phyloP scores from a whole-genome alignment of 92 coral and sea anemone species.

The Parazoanthus swiftii region DNA sequence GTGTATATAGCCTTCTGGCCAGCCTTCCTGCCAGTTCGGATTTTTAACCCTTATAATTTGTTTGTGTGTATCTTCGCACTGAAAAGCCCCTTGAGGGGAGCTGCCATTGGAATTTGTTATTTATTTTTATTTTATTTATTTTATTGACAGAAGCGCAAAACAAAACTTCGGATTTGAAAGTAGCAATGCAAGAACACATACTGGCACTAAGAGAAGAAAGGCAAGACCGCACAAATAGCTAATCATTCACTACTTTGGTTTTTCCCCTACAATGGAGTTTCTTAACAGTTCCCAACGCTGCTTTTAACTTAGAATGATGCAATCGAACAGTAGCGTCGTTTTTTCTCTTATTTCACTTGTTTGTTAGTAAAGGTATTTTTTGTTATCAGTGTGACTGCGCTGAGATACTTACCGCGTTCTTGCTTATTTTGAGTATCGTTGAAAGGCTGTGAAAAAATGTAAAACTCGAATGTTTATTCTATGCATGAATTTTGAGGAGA shows the following conservation, averaged over 20 bases:
- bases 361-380: background rate
- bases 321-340: background rate
- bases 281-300: no score
- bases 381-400: no score
- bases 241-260: background rate
- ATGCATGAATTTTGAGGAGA: background rate
- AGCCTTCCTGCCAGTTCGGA: no score
- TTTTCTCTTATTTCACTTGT: background rate
- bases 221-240: background rate
- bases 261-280: no score
- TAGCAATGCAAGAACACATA: background rate
- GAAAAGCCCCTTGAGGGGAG: no score
- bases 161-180: background rate
- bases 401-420: slow-evolving; percentile 80
- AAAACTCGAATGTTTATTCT: background rate
- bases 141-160: background rate
- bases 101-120: no score
- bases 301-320: background rate
- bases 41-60: no score
- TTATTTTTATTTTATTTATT: no score
- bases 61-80: no score
- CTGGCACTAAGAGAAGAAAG: no score
- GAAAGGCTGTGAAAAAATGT: slow-evolving; percentile 56
- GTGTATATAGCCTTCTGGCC: no score
- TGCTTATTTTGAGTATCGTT: slow-evolving; percentile 95